Evolutionary conservation across 2,888 invertebrate genomes (phyloP).

Genomic region (Gymnocheta viridis): DNA sequence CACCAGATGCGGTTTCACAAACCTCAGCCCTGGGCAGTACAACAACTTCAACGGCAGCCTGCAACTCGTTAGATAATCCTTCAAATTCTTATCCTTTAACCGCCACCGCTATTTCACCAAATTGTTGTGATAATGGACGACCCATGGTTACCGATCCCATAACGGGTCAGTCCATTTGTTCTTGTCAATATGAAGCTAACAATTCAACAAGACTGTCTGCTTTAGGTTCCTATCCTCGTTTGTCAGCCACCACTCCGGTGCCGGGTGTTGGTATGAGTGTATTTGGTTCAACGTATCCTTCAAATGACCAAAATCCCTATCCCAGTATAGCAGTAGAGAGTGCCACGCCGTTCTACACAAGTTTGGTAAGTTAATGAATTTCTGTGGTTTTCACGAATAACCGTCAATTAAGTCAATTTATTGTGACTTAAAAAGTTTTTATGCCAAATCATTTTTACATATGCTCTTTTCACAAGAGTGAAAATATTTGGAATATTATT

Average conservation of each 20-base stretch:
- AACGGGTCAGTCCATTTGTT: slow-evolving; percentile 95
- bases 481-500: too few relatives aligned
- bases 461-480: too few relatives aligned
- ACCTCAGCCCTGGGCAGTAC: slow-evolving; percentile 75
- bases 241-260: slow-evolving; percentile 82
- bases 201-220: slow-evolving; percentile 61
- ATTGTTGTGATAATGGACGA: slow-evolving; percentile 95
- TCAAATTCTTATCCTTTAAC: slow-evolving; percentile 55
- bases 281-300: slow-evolving; percentile 93
- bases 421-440: too few relatives aligned
- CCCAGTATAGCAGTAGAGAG: slow-evolving; percentile 96
- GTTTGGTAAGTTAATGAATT: slow-evolving; percentile 89
- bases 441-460: too few relatives aligned
- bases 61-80: slow-evolving; percentile 52
- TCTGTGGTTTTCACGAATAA: too few relatives aligned
- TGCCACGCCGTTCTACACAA: slow-evolving; percentile 94
- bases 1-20: slow-evolving; percentile 74
- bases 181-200: slow-evolving; percentile 94
- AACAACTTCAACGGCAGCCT: slow-evolving; percentile 73
- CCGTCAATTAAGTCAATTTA: too few relatives aligned
- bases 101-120: slow-evolving; percentile 70
- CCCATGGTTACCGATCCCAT: slow-evolving; percentile 96
- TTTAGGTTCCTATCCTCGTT: slow-evolving; percentile 63
- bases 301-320: slow-evolving; percentile 95
- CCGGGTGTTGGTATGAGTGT: slow-evolving; percentile 87